Base-by-base conservation (phyloP, 2,113 vertebrate genomes). In the Prinia subflava region DNA sequence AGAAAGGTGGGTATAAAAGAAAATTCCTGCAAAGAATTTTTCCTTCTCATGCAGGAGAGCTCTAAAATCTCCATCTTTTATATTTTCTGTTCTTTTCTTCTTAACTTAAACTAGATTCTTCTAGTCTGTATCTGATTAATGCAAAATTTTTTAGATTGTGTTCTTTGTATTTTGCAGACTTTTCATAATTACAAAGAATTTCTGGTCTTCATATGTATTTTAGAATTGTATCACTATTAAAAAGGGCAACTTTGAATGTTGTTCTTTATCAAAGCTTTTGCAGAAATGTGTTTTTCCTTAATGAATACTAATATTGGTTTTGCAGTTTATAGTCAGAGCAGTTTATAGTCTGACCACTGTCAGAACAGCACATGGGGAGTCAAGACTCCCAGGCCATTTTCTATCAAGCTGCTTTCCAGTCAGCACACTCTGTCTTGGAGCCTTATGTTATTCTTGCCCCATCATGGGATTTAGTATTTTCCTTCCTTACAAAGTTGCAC, bases 211-310 rank as follows among this genome's bases (percentile, higher is more conserved):
- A 14, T 44, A 60, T 22, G 5, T 35, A 19, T 80, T 80, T 94
- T 47, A 55, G 24, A 95, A 67, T 46, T 13, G 13, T 47, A 12
- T 14, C 5, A 18, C 23, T 55, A 27, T 69, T 53, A 33, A 52
- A 79, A 71, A 60, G 0, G 0, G 5, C 14, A n/a, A 49, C 3
- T 63, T 55, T 11, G 13, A 55, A n/a, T 11, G 7, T 27, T 85
- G 3, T 57, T 59, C 30, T 56, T 83, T 87, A 16, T 18, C 15
- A 63, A 53, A 28, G 6, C 3, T 52, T 68, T 79, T 75, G 8
- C 18, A 79, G 11, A 87, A 80, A 78, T 23, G 2, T 2, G 10
- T 82, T 90, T 91, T 70, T 84, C 11, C 12, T 24, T 69, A 53
- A 47, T 28, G 80, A 81, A 57, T 52, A 3, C 22, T 71, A 49